Base-by-base conservation (phyloP, 2,888 invertebrate genomes). In the Endomychus coccineus region DNA sequence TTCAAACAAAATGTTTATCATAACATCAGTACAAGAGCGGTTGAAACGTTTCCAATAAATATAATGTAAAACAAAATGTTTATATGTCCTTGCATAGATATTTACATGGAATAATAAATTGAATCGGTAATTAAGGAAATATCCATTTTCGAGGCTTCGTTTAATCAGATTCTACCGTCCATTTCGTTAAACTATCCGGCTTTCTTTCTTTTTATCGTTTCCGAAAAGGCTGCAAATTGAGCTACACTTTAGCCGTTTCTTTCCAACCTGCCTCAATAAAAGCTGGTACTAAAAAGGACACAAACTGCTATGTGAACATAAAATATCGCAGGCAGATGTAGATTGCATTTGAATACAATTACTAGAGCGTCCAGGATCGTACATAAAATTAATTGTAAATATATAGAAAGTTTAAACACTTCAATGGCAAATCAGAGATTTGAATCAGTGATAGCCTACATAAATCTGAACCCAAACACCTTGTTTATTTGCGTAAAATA, bases 321-420 rank as follows among this genome's bases (percentile, higher is more conserved):
- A 38, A 22, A n/a, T 16, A 15, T 9, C 21, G 14, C 10, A 22
- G 32, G 14, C 13, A 6, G 29, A 11, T 9, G 31, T 41, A 36
- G 39, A 35, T 41, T 46, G 49, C 56, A 64, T 64, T 64, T 64
- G 62, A 64, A 64, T 64, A 64, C 64, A 64, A 64, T 63, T 64
- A 64, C 62, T 51, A 52, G 50, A 50, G 54, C 56, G 52, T 53
- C 55, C 51, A 51, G 46, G 54, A 51, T 57, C 62, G 60, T 59
- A 63, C 58, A 62, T 62, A 61, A 62, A 63, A 64, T 64, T 64
- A 63, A 64, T 64, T 63, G 63, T 61, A 58, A 62, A 57, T 60
- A 59, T 62, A 61, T 61, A 61, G 61, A 63, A 63, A 64, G 61
- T 61, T 64, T 63, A 63, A 64, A 63, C 63, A 62, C 62, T 62